Evolutionary conservation across 2,888 invertebrate species (phyloP).

Genomic region (Neoitamus cyanurus): DNA sequence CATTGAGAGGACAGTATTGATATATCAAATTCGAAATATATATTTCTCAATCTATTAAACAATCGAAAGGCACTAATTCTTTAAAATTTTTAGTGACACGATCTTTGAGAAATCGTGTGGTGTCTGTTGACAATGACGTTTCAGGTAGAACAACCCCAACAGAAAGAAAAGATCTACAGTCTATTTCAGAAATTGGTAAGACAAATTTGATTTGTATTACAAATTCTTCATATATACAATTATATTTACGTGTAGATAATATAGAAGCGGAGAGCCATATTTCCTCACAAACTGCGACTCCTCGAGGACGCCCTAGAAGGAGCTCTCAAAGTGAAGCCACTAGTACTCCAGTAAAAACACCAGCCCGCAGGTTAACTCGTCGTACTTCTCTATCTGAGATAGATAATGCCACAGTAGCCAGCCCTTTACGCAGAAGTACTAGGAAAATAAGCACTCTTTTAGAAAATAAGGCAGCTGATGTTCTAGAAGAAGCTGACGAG

Average conservation of each 20-base stretch:
- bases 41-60: neutral
- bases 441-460: neutral
- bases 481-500: neutral
- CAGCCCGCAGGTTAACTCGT: neutral
- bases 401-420: neutral
- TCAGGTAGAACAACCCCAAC: neutral
- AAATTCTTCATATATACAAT: neutral
- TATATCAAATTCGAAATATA: too few species aligned
- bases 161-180: neutral
- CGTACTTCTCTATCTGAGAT: conserved; percentile 9
- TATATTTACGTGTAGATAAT: neutral
- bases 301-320: neutral
- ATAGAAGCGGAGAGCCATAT: neutral
- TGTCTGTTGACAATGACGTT: neutral
- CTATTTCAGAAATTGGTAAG: conserved; percentile 3
- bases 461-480: neutral
- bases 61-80: too few species aligned
- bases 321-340: conserved; percentile 9
- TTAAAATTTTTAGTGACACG: neutral
- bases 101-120: neutral
- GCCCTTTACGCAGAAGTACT: conserved; percentile 14
- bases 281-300: neutral
- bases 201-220: neutral
- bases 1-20: too few species aligned
- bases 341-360: neutral